Evolutionary conservation across 1,140 invertebrate genomes (phyloP).

Genomic region (Leptinotarsa lineolata): DNA sequence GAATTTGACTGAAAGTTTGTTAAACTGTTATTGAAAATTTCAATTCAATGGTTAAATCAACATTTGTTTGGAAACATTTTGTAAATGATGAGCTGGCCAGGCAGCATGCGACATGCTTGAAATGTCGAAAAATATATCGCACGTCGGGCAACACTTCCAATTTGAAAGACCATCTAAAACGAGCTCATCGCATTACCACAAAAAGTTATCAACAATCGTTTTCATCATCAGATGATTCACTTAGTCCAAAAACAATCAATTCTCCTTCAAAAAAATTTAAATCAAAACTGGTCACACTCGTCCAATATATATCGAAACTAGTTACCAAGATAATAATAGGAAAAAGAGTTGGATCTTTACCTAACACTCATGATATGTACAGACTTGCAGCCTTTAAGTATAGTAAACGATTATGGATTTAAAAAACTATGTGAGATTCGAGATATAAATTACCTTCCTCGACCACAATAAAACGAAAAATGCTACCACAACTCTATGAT

Average conservation of each 20-base stretch:
- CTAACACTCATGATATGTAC: conserved; percentile 34
- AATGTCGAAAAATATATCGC: background rate
- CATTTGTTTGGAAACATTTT: background rate
- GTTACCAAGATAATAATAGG: background rate
- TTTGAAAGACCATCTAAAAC: background rate
- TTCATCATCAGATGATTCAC: too few species aligned
- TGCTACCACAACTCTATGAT: background rate
- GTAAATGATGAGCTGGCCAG: background rate
- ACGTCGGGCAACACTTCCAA: background rate
- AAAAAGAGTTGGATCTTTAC: conserved; percentile 19
- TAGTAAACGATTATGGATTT: conserved; percentile 44
- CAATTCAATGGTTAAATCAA: background rate
- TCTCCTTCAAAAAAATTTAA: background rate
- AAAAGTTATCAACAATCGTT: too few species aligned
- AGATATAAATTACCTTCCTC: conserved; percentile 39
- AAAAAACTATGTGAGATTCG: conserved; percentile 40
- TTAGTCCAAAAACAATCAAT: too few species aligned
- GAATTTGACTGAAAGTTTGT: background rate
- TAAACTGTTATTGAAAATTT: background rate
- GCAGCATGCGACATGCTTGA: background rate
- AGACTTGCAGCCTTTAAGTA: conserved; percentile 43
- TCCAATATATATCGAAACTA: background rate
- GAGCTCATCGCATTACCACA: background rate
- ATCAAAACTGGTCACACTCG: background rate
- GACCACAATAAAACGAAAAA: conserved; percentile 25